phyloP scores from a whole-genome alignment of 2,113 vertebrate species.

The Hippocampus comes region DNA sequence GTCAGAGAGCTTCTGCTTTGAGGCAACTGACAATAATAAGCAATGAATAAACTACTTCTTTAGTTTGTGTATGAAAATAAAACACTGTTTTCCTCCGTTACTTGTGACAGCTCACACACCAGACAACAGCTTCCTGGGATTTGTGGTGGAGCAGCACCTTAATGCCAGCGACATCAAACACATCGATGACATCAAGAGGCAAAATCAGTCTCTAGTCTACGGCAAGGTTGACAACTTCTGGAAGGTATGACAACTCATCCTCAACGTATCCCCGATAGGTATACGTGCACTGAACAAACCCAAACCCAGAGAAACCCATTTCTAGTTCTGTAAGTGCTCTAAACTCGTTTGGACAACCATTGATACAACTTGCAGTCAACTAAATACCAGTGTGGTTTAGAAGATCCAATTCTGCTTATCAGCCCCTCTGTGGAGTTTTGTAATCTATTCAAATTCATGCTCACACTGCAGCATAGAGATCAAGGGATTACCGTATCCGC shows the following conservation, averaged over 20 bases:
- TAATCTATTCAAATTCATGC: conserved; percentile 59
- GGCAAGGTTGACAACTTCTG: conserved; percentile 99
- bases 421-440: conserved; percentile 22
- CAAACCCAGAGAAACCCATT: not conserved
- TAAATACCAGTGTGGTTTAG: conserved; percentile 35
- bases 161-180: conserved; percentile 94
- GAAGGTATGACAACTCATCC: conserved; percentile 78
- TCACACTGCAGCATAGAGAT: conserved; percentile 48
- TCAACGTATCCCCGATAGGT: not conserved
- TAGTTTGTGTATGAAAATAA: not conserved
- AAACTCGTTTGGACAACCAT: conserved; percentile 46
- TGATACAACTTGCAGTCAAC: conserved; percentile 34
- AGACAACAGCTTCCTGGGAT: conserved; percentile 98
- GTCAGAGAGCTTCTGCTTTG: not conserved
- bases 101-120: conserved; percentile 87
- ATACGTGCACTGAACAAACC: not conserved
- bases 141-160: conserved; percentile 97
- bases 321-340: conserved; percentile 21
- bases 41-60: not conserved
- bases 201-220: conserved; percentile 97
- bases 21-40: not conserved
- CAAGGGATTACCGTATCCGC: conserved; percentile 52
- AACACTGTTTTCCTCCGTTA: not conserved
- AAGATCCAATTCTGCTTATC: conserved; percentile 46
- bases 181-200: conserved; percentile 95